These are phyloP conservation scores for Polypedilum vanderplanki DNA, from an alignment of 1,140 invertebrate species.

Conservation along the genomic window DNA sequence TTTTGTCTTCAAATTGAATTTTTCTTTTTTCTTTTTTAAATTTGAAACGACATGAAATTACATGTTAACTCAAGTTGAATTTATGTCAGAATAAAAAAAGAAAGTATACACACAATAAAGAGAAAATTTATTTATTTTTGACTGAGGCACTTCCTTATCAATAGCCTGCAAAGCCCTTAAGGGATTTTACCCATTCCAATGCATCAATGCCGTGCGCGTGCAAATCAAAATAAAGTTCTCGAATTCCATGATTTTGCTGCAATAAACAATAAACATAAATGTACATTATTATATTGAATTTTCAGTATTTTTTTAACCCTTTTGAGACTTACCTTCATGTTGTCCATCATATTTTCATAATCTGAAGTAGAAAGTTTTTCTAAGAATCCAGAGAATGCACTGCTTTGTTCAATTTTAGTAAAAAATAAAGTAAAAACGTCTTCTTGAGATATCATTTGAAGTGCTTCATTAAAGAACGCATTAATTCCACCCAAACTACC, in stretches of 20 bases:
- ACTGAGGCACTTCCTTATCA: neutral
- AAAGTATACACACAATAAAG: too few relatives aligned
- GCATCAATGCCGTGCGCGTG: neutral
- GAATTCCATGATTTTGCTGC: neutral
- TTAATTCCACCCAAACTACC: neutral
- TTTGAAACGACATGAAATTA: too few relatives aligned
- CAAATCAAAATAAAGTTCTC: constrained; percentile 1
- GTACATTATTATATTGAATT: too few relatives aligned
- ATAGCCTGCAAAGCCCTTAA: constrained; percentile 7
- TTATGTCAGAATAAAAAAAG: neutral
- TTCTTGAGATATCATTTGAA: neutral
- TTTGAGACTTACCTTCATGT: neutral
- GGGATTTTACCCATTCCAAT: neutral
- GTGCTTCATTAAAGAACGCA: neutral
- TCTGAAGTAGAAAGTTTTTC: neutral
- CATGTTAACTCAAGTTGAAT: neutral
- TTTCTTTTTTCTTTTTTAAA: neutral
- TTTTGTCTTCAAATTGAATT: neutral
- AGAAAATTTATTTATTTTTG: too few relatives aligned
- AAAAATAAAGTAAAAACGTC: neutral
- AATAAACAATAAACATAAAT: neutral
- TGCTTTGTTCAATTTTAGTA: neutral
- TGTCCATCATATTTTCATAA: neutral
- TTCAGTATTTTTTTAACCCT: too few relatives aligned
- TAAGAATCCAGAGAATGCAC: neutral